These are phyloP conservation scores for Sturnira hondurensis DNA, from an alignment of 2,113 vertebrate genomes.

Conservation along the genomic window DNA sequence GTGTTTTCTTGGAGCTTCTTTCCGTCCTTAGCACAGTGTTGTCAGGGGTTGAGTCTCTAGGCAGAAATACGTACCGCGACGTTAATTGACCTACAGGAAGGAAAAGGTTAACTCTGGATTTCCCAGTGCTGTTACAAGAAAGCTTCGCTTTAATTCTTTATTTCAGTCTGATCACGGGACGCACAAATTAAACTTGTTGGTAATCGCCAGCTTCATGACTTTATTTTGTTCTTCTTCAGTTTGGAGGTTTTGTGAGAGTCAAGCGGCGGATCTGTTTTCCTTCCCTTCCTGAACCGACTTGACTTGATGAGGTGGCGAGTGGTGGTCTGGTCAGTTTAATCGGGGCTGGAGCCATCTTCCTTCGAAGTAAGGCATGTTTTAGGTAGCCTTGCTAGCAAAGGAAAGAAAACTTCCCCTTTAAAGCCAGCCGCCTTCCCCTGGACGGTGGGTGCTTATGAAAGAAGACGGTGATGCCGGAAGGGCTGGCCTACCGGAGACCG, in stretches of 20 bases:
- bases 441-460: neutral
- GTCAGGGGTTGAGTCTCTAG: slow-evolving; percentile 27
- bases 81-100: slow-evolving; percentile 50
- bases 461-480: neutral
- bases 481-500: neutral
- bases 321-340: neutral
- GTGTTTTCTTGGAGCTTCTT: neutral
- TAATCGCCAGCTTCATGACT: slow-evolving; percentile 63
- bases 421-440: neutral
- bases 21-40: neutral
- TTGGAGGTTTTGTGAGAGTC: neutral
- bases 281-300: neutral
- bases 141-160: slow-evolving; percentile 62
- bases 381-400: neutral
- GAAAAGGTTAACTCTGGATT: slow-evolving; percentile 57
- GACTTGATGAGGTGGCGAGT: neutral
- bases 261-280: neutral
- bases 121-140: slow-evolving; percentile 49
- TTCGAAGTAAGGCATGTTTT: neutral
- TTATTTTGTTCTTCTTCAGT: slow-evolving; percentile 14
- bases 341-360: neutral
- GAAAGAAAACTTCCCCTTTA: neutral
- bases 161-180: slow-evolving; percentile 48
- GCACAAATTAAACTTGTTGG: slow-evolving; percentile 57
- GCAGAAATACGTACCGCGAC: slow-evolving; percentile 42